Evolutionary conservation across 2,113 vertebrate genomes (phyloP).

Genomic region (Lampris megalopsis): DNA sequence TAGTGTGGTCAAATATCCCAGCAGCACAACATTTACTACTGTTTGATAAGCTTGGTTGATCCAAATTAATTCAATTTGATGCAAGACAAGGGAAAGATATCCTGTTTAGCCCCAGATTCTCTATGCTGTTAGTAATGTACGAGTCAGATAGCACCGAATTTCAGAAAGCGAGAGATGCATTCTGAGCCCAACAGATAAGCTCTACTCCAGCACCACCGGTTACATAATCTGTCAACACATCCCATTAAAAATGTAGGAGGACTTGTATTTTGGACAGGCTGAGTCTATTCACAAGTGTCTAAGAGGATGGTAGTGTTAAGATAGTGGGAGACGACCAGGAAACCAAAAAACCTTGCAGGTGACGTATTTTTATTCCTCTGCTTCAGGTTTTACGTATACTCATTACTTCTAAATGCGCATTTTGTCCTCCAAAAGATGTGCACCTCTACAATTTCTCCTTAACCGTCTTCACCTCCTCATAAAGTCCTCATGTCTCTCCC

Average conservation of each 20-base stretch:
- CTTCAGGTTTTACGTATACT: not conserved
- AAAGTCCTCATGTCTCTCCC: too few relatives aligned
- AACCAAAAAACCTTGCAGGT: not conserved
- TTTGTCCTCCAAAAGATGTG: not conserved
- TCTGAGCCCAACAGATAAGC: constrained; percentile 9
- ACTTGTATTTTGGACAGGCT: constrained; percentile 40
- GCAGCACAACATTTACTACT: not conserved
- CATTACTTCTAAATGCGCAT: not conserved
- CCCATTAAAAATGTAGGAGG: constrained; percentile 32
- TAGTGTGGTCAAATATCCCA: constrained; percentile 15
- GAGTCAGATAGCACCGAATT: not conserved
- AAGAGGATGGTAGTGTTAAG: not conserved
- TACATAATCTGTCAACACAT: constrained; percentile 46
- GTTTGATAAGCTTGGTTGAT: not conserved
- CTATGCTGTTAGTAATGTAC: not conserved
- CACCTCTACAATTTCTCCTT: not conserved
- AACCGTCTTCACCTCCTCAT: not conserved
- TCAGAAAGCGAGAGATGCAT: not conserved
- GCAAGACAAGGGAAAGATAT: not conserved
- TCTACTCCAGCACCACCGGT: constrained; percentile 25
- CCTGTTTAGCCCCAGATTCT: not conserved
- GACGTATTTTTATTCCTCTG: not conserved
- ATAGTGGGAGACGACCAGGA: not conserved
- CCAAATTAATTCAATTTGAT: not conserved
- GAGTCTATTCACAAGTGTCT: constrained; percentile 50